Evolutionary conservation across 2,113 vertebrate genomes (phyloP).

Genomic region (Podarcis cretensis): DNA sequence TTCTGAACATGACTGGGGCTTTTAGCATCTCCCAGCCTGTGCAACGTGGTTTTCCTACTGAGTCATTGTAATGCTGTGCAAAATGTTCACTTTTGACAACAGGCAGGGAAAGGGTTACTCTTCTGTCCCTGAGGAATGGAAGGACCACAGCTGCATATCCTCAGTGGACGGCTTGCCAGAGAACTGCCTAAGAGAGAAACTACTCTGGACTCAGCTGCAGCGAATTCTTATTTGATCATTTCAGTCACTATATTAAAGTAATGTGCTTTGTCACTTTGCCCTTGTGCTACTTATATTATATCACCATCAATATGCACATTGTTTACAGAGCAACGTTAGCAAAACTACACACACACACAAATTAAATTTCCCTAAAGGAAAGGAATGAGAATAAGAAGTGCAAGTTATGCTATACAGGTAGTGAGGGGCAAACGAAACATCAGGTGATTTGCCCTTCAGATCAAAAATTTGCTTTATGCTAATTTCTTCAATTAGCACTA

Average conservation of each 20-base stretch:
- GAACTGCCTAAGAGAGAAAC: background rate
- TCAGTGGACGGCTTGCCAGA: accelerated
- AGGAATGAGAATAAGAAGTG: background rate
- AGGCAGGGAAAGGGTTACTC: background rate
- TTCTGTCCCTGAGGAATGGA: background rate
- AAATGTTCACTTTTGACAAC: background rate
- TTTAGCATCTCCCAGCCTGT: background rate
- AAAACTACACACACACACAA: background rate
- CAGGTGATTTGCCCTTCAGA: too few relatives aligned
- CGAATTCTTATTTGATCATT: conserved; percentile 11
- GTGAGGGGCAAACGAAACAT: background rate
- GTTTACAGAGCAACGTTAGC: background rate
- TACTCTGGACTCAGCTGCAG: background rate
- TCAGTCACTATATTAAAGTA: background rate
- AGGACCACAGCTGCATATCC: background rate
- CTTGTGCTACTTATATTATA: background rate
- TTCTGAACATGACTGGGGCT: background rate
- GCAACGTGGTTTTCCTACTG: background rate
- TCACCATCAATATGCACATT: background rate
- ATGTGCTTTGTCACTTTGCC: background rate
- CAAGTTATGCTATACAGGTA: background rate
- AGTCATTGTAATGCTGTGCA: background rate
- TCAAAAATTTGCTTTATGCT: too few relatives aligned
- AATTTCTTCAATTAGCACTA: too few relatives aligned
- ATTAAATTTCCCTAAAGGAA: background rate